Base-by-base conservation (phyloP, 2,888 invertebrate species). In the Meloe dianella region DNA sequence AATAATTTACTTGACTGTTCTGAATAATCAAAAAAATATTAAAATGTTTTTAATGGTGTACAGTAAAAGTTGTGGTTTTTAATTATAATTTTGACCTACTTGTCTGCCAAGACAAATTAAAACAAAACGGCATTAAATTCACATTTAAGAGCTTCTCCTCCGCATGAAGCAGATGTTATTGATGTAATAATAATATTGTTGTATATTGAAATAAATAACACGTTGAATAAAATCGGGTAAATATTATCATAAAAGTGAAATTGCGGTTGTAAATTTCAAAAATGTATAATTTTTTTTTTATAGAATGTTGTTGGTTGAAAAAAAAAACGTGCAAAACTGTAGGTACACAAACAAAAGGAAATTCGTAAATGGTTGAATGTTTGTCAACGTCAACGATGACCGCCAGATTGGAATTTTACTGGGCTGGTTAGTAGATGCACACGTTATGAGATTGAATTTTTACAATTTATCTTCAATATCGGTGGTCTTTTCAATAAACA, bases 381-480 rank as follows among this genome's bases (percentile, higher is more conserved):
- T 80, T 77, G 75, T 82, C 80, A 80, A 72, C 75, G 81, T 80
- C 81, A 61, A 61, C 4, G 22, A 24, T 22, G 22, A 51, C 51
- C 20, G 51, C 22, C 51, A 10, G 22, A 51, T 51, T 51, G 51
- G 51, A 24, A 51, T 51, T 51, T 51, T 22, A 51, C 22, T 51
- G 76, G 77, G 77, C 78, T 79, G 77, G 78, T 79, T 78, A 79
- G 80, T 77, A 79, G 78, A 81, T 81, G 78, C 80, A 78, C 79
- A 80, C 78, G 81, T 79, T 80, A 76, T 78, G 74, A 78, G 79
- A 75, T 74, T 78, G 81, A 81, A 82, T 81, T 81, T 81, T 81
- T 81, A 75, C 74, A 77, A 82, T 82, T 80, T 78, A 78, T 82
- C 81, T 80, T 80, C 81, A 74, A 77, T 77, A 79, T 77, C 79